Conservation (phyloP, 2,888 invertebrate species). For the Pseudoips prasinana region DNA sequence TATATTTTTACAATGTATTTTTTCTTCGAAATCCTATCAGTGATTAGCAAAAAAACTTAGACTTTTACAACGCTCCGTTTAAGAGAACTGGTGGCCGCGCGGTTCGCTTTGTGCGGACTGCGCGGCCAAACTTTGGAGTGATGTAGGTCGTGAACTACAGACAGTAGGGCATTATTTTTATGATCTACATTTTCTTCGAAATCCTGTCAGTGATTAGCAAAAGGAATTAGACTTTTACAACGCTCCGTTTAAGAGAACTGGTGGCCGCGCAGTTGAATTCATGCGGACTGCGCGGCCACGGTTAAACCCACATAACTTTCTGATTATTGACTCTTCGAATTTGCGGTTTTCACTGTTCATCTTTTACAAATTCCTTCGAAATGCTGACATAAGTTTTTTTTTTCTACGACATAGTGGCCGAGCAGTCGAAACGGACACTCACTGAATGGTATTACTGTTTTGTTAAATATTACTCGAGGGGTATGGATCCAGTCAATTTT, state of each 20-base stretch:
- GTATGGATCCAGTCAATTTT: too few relatives aligned
- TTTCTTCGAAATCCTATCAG: constrained; percentile 4
- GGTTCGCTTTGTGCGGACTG: constrained; percentile 3
- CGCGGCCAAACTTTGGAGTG: constrained; percentile 4
- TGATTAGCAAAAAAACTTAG: constrained; percentile 4
- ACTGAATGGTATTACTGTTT: too few relatives aligned
- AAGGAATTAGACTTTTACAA: constrained; percentile 3
- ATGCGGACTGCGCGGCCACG: constrained; percentile 3
- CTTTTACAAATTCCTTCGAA: constrained; percentile 5
- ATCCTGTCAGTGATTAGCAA: constrained; percentile 4
- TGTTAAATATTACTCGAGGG: too few relatives aligned
- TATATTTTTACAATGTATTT: constrained; percentile 2
- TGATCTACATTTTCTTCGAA: constrained; percentile 4
- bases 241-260: constrained; percentile 2
- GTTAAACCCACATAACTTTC: constrained; percentile 4
- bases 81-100: constrained; percentile 3
- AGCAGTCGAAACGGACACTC: constrained; percentile 4
- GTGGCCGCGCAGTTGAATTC: constrained; percentile 3
- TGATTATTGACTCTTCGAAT: constrained; percentile 4
- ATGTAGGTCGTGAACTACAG: constrained; percentile 4
- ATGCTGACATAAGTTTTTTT: constrained; percentile 17
- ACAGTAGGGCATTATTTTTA: constrained; percentile 4
- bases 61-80: constrained; percentile 3
- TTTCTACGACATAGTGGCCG: constrained; percentile 1
- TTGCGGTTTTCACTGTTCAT: constrained; percentile 4